Conservation (phyloP, 30 jellyfish, hydroid and myxozoan species). For the Aurelia sp. region DNA sequence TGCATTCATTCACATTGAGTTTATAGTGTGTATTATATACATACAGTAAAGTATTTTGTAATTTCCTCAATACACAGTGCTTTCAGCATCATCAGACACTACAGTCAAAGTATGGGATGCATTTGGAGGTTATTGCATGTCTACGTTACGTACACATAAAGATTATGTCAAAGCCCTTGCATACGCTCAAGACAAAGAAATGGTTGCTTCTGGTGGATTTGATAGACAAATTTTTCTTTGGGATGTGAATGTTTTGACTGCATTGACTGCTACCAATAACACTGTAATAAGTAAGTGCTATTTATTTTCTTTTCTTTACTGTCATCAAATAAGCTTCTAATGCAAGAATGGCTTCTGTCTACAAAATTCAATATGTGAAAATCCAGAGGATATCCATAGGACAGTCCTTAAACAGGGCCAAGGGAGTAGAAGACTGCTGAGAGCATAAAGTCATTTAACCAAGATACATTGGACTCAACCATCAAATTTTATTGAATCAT, state of each 20-base stretch:
- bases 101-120: constrained; percentile 99
- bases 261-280: constrained; percentile 95
- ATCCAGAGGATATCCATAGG: no score
- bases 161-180: constrained; percentile 98
- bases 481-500: no score
- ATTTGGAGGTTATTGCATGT: constrained; percentile 96
- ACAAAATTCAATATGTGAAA: no score
- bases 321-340: no score
- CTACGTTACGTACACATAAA: constrained; percentile 97
- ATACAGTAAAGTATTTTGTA: not conserved
- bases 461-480: no score
- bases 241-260: constrained; percentile 98
- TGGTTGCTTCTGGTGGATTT: constrained; percentile 99
- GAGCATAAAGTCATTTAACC: no score
- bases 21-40: not conserved
- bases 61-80: constrained; percentile 51
- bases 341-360: no score
- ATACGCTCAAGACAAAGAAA: constrained; percentile 94
- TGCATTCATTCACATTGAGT: not conserved
- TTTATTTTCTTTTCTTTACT: not conserved
- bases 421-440: no score
- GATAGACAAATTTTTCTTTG: constrained; percentile 95
- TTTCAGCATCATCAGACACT: constrained; percentile 99
- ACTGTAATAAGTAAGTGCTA: constrained; percentile 87
- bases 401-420: no score